phyloP scores from a whole-genome alignment of 23 tunicate species.

The Halocynthia aurantium region DNA sequence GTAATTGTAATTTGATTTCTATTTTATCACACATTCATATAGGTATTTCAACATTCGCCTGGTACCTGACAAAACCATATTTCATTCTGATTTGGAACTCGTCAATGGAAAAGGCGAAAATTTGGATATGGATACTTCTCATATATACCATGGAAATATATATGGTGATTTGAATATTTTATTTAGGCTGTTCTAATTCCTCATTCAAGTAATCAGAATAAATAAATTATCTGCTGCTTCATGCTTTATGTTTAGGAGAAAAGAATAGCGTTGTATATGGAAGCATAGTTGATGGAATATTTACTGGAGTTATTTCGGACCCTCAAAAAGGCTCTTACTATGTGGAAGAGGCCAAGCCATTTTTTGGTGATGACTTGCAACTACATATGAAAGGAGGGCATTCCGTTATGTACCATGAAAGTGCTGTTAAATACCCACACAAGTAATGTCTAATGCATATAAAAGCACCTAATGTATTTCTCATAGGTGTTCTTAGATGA shows the following conservation, averaged over 20 bases:
- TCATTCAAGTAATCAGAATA: neutral
- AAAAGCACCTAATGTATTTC: neutral
- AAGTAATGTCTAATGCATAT: slow-evolving; percentile 15
- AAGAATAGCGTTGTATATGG: slow-evolving; percentile 59
- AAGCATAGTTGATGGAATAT: slow-evolving; percentile 74
- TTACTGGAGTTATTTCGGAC: slow-evolving; percentile 66
- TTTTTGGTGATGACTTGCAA: slow-evolving; percentile 59
- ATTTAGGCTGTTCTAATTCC: neutral
- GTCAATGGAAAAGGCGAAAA: slow-evolving; percentile 29
- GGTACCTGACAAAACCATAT: slow-evolving; percentile 50
- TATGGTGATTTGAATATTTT: slow-evolving; percentile 27
- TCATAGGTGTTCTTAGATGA: neutral
- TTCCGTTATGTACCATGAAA: slow-evolving; percentile 92
- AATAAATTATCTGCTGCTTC: no score
- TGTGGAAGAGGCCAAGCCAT: slow-evolving; percentile 53
- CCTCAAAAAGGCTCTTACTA: slow-evolving; percentile 63
- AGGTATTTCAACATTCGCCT: slow-evolving; percentile 56
- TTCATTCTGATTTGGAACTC: slow-evolving; percentile 55
- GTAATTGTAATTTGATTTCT: neutral
- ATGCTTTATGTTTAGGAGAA: slow-evolving; percentile 17
- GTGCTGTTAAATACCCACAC: slow-evolving; percentile 36
- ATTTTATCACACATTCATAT: neutral
- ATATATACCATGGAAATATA: slow-evolving; percentile 63
- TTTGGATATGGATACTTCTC: slow-evolving; percentile 31
- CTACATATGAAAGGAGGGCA: slow-evolving; percentile 41